Base-by-base conservation (phyloP, 2,113 vertebrate species). In the Nymphicus hollandicus region DNA sequence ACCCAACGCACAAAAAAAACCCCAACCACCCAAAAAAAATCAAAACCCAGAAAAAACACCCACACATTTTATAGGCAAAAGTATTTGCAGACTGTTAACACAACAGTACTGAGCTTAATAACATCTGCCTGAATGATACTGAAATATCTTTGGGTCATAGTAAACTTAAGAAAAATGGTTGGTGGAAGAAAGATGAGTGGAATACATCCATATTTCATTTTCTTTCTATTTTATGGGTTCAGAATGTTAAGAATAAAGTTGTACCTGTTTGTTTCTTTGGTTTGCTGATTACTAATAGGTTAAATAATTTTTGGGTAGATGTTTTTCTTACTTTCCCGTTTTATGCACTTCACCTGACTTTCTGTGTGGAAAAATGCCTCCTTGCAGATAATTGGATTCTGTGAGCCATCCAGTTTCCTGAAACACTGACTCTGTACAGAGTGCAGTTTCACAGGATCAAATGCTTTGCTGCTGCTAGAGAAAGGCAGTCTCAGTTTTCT, bases 1-100 rank as follows among this genome's bases (percentile, higher is more conserved):
- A 31, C 8, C 11, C 22, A 76, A n/a, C 0, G 0, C n/a, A 68
- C 8, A 16, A 46, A 66, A 66, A 78, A 58, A 8, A 2, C 0
- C 17, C 24, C 10, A 20, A 55, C 33, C 4, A 3, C 9, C 17
- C 27, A 4, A 1, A 17, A 82, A 73, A 7, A 58, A 24, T 58
- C 33, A 58, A 35, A 46, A 5, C 1, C 2, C 7, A 52, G 22
- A 39, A 74, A 58, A 58, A 68, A 13, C 11, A 33, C 24, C 16
- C 60, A 46, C 14, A 44, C 31, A 11, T 28, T 74, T 87, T 71
- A 10, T 16, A 71, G 56, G 58, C 39, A 58, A 10, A 85, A 58
- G 17, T 70, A 22, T 81, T 82, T 91, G 22, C 29, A 72, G 65
- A 24, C 35, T 72, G 65, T 85, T 94, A 68, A 73, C 17, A 7